Base-by-base conservation (phyloP, 2,113 vertebrate genomes). In the Axis porcinus region DNA sequence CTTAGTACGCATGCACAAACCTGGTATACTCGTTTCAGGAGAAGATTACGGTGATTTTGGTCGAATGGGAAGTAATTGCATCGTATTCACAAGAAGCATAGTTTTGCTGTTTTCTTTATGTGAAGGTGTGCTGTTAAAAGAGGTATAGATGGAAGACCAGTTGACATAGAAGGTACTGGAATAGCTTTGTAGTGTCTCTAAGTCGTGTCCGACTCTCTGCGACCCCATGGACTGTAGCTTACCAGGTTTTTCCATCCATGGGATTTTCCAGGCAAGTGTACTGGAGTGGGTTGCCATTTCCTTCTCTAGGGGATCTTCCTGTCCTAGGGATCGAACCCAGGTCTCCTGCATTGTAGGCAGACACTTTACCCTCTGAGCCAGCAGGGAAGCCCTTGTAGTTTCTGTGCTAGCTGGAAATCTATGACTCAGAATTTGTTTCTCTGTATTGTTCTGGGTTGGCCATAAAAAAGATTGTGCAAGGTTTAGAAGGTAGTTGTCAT, bases 1-100 rank as follows among this genome's bases (percentile, higher is more conserved):
- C 19, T 36, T 36, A 67, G 33, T 9, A 36, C 0, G 0, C 64
- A 36, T 36, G n/a, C 9, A 36, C n/a, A 36, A 70, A 70, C n/a
- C 4, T 36, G 60, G 9, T 33, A 3, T 30, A 28, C 17, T 52
- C 4, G 52, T n/a, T 30, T 5, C 3, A 16, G 10, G 14, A 50
- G 2, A 86, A 3, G 3, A 17, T 21, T 57, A 62, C 0, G 5
- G 4, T 74, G 21, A 6, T 74, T 94, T 45, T 40, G 4, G n/a
- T n/a, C 25, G 10, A 64, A 43, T 55, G 21, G 85, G 54, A 2
- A 91, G 60, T 33, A 70, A 15, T 13, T 45, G 45, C 13, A n/a
- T 13, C 19, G 6, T 47, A 27, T 28, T 60, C 55, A 7, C 21
- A 40, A 10, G 16, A 30, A 82, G 25, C 2, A 5, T 33, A 15